These are phyloP conservation scores for Chionodraco myersi DNA, from an alignment of 2,113 vertebrate genomes.

Conservation along the genomic window DNA sequence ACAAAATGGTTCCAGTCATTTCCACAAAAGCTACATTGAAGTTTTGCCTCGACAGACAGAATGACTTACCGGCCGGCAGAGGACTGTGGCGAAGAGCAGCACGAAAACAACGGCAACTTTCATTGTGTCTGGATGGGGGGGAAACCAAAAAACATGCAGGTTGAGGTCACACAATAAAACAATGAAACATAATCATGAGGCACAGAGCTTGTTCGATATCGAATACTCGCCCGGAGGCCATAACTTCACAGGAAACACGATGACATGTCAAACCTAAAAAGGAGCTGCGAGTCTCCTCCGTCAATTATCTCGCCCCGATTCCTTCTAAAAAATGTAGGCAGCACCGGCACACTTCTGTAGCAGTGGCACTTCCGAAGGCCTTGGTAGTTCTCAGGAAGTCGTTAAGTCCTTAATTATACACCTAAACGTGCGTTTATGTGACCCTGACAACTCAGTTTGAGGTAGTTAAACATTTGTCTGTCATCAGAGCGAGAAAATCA, in stretches of 20 bases:
- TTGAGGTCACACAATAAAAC: slow-evolving; percentile 30
- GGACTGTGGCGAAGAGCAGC: slow-evolving; percentile 81
- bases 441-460: slow-evolving; percentile 8
- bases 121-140: slow-evolving; percentile 76
- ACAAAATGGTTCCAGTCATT: neutral
- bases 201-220: neutral
- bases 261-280: slow-evolving; percentile 50
- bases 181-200: slow-evolving; percentile 17
- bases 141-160: slow-evolving; percentile 20
- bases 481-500: slow-evolving; percentile 54
- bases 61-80: slow-evolving; percentile 81
- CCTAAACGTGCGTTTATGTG: slow-evolving; percentile 13
- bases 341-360: slow-evolving; percentile 31
- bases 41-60: neutral
- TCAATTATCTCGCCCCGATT: slow-evolving; percentile 35
- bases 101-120: slow-evolving; percentile 80
- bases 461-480: slow-evolving; percentile 51
- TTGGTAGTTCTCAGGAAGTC: slow-evolving; percentile 53
- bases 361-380: slow-evolving; percentile 19
- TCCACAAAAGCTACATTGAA: neutral
- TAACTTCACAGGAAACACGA: slow-evolving; percentile 66
- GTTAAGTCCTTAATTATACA: slow-evolving; percentile 64
- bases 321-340: slow-evolving; percentile 50
- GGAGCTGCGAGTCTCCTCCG: neutral
- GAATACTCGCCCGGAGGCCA: slow-evolving; percentile 14